Evolutionary conservation across 2,113 vertebrate genomes (phyloP).

Genomic region (Atherinomorus stipes): DNA sequence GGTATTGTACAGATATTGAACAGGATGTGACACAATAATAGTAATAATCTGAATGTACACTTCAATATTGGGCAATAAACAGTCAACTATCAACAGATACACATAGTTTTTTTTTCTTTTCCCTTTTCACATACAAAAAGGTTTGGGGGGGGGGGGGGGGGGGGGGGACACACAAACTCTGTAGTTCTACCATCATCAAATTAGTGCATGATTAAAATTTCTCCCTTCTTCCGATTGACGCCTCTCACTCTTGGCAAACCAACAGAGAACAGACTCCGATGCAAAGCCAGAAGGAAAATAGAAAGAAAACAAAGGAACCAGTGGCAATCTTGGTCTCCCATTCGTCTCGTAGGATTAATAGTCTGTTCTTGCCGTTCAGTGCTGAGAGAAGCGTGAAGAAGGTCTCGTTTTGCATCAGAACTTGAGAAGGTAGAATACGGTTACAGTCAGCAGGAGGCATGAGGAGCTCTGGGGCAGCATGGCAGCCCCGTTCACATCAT

Average conservation of each 20-base stretch:
- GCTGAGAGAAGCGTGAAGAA: conserved; percentile 77
- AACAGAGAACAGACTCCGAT: conserved; percentile 64
- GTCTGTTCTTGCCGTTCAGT: conserved; percentile 81
- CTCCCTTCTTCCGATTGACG: conserved; percentile 54
- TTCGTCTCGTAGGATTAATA: conserved; percentile 80
- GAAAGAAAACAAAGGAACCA: conserved; percentile 59
- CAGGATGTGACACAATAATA: conserved; percentile 82
- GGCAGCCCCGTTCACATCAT: conserved; percentile 87
- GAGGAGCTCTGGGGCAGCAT: conserved; percentile 81
- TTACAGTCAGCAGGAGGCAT: conserved; percentile 87
- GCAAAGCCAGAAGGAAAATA: conserved; percentile 62
- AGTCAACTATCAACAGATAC: conserved; percentile 83
- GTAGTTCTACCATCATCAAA: conserved; percentile 74
- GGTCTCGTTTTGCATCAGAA: conserved; percentile 89
- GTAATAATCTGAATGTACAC: conserved; percentile 82
- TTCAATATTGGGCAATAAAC: conserved; percentile 85
- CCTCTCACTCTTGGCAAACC: conserved; percentile 57
- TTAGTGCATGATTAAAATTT: conserved; percentile 76
- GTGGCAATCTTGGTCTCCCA: conserved; percentile 69
- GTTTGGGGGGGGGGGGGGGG: too few relatives aligned
- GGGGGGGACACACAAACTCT: conserved; percentile 76
- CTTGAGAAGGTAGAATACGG: conserved; percentile 88
- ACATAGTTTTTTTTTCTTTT: conserved; percentile 77
- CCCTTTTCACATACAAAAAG: conserved; percentile 80
- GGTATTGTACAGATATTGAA: conserved; percentile 84